Percentiles rank a stretch among this genome's conserved stretches.
phyloP scores from a whole-genome alignment of 2,113 vertebrate species.

The Hemiscyllium ocellatum region DNA sequence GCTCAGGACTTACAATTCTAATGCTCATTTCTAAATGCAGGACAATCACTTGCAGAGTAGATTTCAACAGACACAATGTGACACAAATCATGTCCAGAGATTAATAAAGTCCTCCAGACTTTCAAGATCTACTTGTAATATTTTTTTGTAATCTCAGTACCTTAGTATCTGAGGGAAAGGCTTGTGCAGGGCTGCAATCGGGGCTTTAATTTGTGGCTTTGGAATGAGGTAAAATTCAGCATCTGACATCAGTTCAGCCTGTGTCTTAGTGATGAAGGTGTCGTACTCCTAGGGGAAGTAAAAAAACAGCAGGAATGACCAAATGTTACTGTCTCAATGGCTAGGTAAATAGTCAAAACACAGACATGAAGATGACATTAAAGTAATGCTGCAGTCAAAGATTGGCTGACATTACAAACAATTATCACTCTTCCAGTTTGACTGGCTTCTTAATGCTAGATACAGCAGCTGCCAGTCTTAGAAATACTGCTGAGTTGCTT shows the following conservation, averaged over 20 bases:
- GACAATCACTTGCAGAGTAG: not conserved
- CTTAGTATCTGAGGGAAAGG: not conserved
- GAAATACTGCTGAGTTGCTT: not conserved
- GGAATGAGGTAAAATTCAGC: not conserved
- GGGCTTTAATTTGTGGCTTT: not conserved
- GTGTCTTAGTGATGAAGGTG: not conserved
- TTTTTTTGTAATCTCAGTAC: not conserved
- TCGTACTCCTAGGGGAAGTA: not conserved
- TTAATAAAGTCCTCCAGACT: not conserved
- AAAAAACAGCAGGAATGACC: not conserved
- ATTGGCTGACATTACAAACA: not conserved
- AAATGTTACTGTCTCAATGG: not conserved
- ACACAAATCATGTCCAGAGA: not conserved
- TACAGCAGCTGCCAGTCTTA: not conserved
- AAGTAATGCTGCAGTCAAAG: not conserved
- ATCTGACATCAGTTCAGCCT: not conserved
- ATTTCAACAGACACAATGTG: not conserved
- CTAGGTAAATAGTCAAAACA: not conserved
- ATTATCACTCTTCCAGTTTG: not conserved
- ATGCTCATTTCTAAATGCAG: not conserved
- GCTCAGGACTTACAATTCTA: not conserved
- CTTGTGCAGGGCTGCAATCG: not conserved
- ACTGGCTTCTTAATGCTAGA: not conserved
- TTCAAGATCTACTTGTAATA: not conserved
- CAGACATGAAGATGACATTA: not conserved